phyloP scores from a whole-genome alignment of 1,140 invertebrate genomes.

The Periplaneta americana region DNA sequence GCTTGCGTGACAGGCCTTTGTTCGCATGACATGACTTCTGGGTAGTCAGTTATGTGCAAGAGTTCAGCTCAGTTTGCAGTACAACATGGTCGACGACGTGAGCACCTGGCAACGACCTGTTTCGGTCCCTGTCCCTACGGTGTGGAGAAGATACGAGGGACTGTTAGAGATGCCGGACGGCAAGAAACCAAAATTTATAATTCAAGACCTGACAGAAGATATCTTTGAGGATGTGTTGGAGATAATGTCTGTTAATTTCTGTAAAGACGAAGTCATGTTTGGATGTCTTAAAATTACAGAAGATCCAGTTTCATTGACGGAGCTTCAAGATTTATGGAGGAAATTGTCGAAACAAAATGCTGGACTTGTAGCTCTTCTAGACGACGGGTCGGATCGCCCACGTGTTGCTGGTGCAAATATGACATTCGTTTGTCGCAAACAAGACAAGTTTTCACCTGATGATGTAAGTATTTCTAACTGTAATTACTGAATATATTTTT shows the following conservation, averaged over 20 bases:
- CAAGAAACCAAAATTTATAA: conserved; percentile 26
- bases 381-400: neutral
- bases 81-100: neutral
- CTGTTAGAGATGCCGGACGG: conserved; percentile 13
- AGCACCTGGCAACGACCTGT: neutral
- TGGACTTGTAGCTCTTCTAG: neutral
- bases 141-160: neutral
- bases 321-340: neutral
- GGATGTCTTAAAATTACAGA: neutral
- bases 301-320: neutral
- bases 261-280: neutral
- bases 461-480: conserved; percentile 28
- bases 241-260: neutral
- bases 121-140: neutral
- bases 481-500: too few relatives aligned
- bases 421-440: conserved; percentile 31
- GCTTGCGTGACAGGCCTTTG: too few relatives aligned
- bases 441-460: conserved; percentile 29
- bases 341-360: neutral
- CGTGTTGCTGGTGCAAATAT: conserved; percentile 23
- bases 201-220: conserved; percentile 36
- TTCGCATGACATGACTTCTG: too few relatives aligned
- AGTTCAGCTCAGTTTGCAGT: neutral
- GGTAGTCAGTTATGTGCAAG: too few relatives aligned
- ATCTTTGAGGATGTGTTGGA: conserved; percentile 27